Evolutionary conservation across 2,888 invertebrate genomes (phyloP).

Genomic region (Charanyca ferruginea): DNA sequence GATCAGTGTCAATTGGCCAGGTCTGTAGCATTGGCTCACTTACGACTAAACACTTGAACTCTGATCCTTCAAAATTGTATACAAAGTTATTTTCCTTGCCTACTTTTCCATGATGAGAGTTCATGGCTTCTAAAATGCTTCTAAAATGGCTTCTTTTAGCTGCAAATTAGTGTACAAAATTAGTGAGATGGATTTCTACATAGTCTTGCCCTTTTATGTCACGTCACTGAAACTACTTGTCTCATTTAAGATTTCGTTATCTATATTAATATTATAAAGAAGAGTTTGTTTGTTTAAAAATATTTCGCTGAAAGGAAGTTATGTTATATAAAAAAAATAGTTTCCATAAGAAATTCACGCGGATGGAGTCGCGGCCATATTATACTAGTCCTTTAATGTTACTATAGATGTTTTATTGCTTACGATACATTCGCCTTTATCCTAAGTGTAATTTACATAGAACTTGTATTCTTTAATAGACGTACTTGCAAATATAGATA

Average conservation of each 20-base stretch:
- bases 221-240: background rate
- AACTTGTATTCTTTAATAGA: too few species aligned
- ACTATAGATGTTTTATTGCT: too few species aligned
- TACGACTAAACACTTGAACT: slow-evolving; percentile 18
- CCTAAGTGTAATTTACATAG: background rate
- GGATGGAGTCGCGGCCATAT: too few species aligned
- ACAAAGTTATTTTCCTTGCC: slow-evolving; percentile 5
- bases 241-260: background rate
- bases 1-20: slow-evolving; percentile 51
- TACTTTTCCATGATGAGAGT: slow-evolving; percentile 2
- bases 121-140: slow-evolving; percentile 18
- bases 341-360: too few species aligned
- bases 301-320: too few species aligned
- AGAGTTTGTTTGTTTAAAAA: too few species aligned
- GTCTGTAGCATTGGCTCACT: slow-evolving; percentile 40
- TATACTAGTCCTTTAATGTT: too few species aligned
- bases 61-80: slow-evolving; percentile 17
- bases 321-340: too few species aligned
- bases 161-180: slow-evolving; percentile 1
- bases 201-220: background rate
- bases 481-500: too few species aligned
- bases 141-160: background rate
- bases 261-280: too few species aligned
- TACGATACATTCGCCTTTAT: background rate
- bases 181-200: slow-evolving; percentile 2